Evolutionary conservation across 2,797 vertebrate genomes (phyloP).

Genomic region (Moxostoma hubbsi): DNA sequence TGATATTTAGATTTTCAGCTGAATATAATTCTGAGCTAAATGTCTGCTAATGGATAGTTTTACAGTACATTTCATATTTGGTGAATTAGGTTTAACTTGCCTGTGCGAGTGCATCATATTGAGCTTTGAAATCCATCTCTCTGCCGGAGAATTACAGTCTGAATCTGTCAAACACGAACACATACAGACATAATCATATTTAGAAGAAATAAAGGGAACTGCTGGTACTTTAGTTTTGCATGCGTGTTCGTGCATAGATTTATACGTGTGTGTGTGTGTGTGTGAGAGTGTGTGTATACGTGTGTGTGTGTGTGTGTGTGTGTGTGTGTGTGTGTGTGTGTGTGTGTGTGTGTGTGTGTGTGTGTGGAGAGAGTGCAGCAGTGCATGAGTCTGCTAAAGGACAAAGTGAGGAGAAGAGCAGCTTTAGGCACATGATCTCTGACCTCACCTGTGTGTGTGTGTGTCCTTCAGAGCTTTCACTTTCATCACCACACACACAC

Average conservation of each 20-base stretch:
- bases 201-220: too few species aligned
- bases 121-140: neutral
- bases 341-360: too few species aligned
- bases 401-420: neutral
- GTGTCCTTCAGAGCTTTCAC: slow-evolving; percentile 24
- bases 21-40: too few species aligned
- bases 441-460: slow-evolving; percentile 25
- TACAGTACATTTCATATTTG: neutral
- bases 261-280: neutral
- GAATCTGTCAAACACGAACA: neutral
- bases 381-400: neutral
- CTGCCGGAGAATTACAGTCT: too few species aligned
- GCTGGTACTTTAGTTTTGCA: neutral
- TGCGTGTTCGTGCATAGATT: neutral
- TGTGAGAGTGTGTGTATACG: neutral
- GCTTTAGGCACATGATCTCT: slow-evolving; percentile 24
- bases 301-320: too few species aligned
- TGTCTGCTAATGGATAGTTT: neutral
- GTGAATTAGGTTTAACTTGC: neutral
- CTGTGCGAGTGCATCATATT: neutral
- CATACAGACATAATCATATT: neutral
- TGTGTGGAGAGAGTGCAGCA: neutral
- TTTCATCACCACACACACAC: slow-evolving; percentile 6
- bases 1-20: neutral
- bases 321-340: neutral